Evolutionary conservation across 2,888 invertebrate species (phyloP).

Genomic region (Cinara cedri): DNA sequence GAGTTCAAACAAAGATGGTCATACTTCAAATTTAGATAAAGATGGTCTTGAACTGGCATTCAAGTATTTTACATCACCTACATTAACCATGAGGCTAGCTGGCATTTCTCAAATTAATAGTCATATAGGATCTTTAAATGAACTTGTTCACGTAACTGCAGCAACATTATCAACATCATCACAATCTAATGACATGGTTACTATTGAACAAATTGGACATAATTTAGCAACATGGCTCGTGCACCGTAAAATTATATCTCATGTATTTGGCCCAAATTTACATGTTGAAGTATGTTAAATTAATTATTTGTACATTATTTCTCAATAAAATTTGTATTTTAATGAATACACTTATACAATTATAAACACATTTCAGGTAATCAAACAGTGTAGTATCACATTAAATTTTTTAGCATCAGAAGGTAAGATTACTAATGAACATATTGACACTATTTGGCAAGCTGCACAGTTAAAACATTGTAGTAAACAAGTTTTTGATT

Average conservation of each 20-base stretch:
- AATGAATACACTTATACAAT: neutral
- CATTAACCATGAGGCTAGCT: constrained; percentile 89
- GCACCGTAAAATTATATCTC: constrained; percentile 86
- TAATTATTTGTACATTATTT: neutral
- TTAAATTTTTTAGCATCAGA: constrained; percentile 92
- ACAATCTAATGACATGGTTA: constrained; percentile 70
- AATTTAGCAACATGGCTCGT: constrained; percentile 88
- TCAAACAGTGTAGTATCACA: constrained; percentile 93
- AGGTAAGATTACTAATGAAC: constrained; percentile 85
- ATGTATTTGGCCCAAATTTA: constrained; percentile 95
- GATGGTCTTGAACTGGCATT: constrained; percentile 92
- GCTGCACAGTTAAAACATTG: constrained; percentile 95
- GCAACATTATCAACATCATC: constrained; percentile 45
- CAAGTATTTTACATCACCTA: constrained; percentile 94
- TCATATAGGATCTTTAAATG: constrained; percentile 89
- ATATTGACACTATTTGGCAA: constrained; percentile 92
- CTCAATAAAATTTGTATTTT: neutral
- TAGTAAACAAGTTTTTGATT: constrained; percentile 84
- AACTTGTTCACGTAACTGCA: constrained; percentile 82
- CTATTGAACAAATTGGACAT: constrained; percentile 83
- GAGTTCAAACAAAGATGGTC: constrained; percentile 91
- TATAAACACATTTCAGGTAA: constrained; percentile 68
- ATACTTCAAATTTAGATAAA: constrained; percentile 85
- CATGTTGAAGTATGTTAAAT: constrained; percentile 80
- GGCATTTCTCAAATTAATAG: constrained; percentile 95